phyloP scores from a whole-genome alignment of 2,888 invertebrate species.

The Acronicta psi region DNA sequence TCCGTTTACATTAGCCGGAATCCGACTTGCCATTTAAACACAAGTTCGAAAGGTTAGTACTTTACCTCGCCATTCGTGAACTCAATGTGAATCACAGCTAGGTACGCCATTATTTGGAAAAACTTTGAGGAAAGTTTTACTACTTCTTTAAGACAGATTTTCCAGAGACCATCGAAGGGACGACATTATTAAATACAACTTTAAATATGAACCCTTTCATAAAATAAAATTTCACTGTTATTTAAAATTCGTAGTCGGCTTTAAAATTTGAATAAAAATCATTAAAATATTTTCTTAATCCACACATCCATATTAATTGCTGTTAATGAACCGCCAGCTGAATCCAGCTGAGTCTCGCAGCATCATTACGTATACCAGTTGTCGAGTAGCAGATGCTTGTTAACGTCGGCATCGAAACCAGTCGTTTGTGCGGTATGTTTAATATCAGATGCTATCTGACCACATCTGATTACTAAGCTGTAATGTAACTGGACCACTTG shows the following conservation, averaged over 20 bases:
- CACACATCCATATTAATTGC: slow-evolving; percentile 27
- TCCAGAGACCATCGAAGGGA: no score
- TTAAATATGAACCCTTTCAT: background rate
- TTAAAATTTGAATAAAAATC: slow-evolving; percentile 14
- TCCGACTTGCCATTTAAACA: no score
- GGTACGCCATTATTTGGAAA: no score
- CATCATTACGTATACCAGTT: slow-evolving; percentile 21
- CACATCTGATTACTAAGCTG: slow-evolving; percentile 47
- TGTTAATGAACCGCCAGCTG: slow-evolving; percentile 27
- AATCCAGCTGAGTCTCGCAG: slow-evolving; percentile 20
- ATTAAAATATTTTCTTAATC: slow-evolving; percentile 7
- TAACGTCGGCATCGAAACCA: slow-evolving; percentile 29
- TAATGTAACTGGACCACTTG: slow-evolving; percentile 39
- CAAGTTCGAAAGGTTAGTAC: no score
- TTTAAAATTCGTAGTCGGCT: background rate
- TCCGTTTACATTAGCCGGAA: no score
- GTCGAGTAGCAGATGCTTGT: slow-evolving; percentile 22
- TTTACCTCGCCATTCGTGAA: no score
- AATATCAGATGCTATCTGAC: slow-evolving; percentile 48
- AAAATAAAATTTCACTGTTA: slow-evolving; percentile 5
- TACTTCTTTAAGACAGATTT: no score
- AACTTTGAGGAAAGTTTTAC: no score
- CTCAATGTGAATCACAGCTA: no score
- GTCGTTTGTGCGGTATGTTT: slow-evolving; percentile 40
- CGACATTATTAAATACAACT: background rate